Conservation (phyloP, 2,888 invertebrate species). For the Pimpla rufipes region DNA sequence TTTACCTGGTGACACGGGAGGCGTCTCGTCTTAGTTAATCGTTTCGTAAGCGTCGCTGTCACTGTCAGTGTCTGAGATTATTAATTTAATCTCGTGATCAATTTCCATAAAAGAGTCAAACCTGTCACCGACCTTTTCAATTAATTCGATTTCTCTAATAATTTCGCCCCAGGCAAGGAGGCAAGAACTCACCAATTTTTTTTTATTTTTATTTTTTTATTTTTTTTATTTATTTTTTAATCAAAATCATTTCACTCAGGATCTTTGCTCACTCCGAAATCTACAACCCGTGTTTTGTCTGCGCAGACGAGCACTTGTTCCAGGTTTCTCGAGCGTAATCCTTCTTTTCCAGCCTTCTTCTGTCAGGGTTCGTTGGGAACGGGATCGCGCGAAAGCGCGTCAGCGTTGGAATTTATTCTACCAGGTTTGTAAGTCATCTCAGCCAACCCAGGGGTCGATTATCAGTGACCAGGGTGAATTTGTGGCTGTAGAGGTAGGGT, state of each 20-base stretch:
- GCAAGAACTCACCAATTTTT: constrained; percentile 30
- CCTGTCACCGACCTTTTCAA: constrained; percentile 28
- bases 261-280: constrained; percentile 23
- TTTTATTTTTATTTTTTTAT: too few species aligned
- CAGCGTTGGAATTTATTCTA: constrained; percentile 45
- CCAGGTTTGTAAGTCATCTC: constrained; percentile 63
- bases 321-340: background rate
- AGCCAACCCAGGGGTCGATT: constrained; percentile 71
- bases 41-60: constrained; percentile 54
- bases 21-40: constrained; percentile 47
- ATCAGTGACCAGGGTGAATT: constrained; percentile 42
- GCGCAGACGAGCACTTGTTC: constrained; percentile 51
- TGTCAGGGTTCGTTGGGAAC: constrained; percentile 56
- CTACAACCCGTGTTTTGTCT: constrained; percentile 50
- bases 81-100: background rate
- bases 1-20: background rate
- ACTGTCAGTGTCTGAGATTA: background rate
- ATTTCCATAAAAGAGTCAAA: constrained; percentile 34
- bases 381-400: constrained; percentile 47
- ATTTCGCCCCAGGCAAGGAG: background rate
- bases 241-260: background rate
- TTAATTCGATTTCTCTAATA: background rate
- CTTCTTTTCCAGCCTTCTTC: constrained; percentile 12
- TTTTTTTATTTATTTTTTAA: too few species aligned
- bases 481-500: constrained; percentile 40